Percentiles rank a stretch among this genome's conserved stretches.
Conservation (phyloP, 2,113 vertebrate species). For the Thomomys bottae region DNA sequence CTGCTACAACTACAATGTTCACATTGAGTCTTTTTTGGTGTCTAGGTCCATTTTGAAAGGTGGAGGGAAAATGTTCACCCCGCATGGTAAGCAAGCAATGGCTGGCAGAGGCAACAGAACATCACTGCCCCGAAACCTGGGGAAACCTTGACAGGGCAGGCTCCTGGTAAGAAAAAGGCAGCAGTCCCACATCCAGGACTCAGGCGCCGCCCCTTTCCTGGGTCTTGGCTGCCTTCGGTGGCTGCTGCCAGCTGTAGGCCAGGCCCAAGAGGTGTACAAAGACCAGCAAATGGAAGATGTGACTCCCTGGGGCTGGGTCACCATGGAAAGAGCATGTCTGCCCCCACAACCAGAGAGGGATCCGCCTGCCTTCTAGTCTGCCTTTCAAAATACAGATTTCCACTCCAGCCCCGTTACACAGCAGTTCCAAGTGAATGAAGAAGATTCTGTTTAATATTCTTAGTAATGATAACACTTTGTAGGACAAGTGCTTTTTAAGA, state of each 20-base stretch:
- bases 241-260: no score
- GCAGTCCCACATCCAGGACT: rapidly evolving
- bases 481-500: conserved; percentile 81
- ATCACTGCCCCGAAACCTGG: rapidly evolving
- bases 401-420: conserved; percentile 5
- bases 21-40: rapidly evolving
- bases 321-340: rapidly evolving
- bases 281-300: rapidly evolving
- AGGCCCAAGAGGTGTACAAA: rapidly evolving
- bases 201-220: no score
- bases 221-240: neutral
- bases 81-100: rapidly evolving
- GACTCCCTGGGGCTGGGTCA: rapidly evolving
- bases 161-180: rapidly evolving
- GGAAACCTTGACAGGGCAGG: rapidly evolving
- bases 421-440: neutral
- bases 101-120: no score
- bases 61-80: rapidly evolving
- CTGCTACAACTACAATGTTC: rapidly evolving
- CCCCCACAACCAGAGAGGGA: rapidly evolving
- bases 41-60: neutral
- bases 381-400: neutral
- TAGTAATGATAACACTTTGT: conserved; percentile 69
- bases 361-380: neutral
- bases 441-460: conserved; percentile 56